Conservation (phyloP, 92 coral and sea anemone genomes). For the Pocillopora grandis region DNA sequence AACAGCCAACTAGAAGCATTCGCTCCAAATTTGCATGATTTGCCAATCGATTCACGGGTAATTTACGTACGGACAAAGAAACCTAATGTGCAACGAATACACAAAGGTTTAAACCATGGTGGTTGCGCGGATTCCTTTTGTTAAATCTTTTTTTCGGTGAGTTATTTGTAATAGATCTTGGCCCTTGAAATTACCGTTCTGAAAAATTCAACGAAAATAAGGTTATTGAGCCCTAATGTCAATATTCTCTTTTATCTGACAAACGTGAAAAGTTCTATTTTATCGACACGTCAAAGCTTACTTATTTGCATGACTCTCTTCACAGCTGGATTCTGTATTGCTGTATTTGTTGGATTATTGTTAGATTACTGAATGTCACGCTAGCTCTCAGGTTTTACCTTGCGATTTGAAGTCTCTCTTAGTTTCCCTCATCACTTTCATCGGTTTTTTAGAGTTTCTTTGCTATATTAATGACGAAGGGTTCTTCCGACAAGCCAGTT, state of each 20-base stretch:
- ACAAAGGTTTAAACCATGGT: slow-evolving; percentile 17
- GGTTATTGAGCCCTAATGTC: neutral
- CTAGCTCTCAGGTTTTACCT: neutral
- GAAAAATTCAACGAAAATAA: slow-evolving; percentile 9
- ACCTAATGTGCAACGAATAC: slow-evolving; percentile 23
- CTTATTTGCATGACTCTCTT: neutral
- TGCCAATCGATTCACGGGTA: slow-evolving; percentile 11
- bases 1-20: slow-evolving; percentile 1
- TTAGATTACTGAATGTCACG: neutral
- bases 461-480: neutral
- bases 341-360: neutral
- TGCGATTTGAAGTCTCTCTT: neutral
- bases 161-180: slow-evolving; percentile 8
- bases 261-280: slow-evolving; percentile 9
- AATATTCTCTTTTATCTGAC: neutral
- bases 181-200: slow-evolving; percentile 10
- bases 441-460: neutral
- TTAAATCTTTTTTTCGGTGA: slow-evolving; percentile 1
- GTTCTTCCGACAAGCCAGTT: neutral
- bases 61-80: slow-evolving; percentile 27
- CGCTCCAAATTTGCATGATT: slow-evolving; percentile 35
- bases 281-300: slow-evolving; percentile 4
- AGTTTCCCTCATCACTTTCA: neutral
- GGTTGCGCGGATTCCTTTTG: slow-evolving; percentile 11
- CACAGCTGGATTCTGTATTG: neutral